These are phyloP conservation scores for Fopius arisanus DNA, from an alignment of 1,140 invertebrate genomes.

Conservation along the genomic window DNA sequence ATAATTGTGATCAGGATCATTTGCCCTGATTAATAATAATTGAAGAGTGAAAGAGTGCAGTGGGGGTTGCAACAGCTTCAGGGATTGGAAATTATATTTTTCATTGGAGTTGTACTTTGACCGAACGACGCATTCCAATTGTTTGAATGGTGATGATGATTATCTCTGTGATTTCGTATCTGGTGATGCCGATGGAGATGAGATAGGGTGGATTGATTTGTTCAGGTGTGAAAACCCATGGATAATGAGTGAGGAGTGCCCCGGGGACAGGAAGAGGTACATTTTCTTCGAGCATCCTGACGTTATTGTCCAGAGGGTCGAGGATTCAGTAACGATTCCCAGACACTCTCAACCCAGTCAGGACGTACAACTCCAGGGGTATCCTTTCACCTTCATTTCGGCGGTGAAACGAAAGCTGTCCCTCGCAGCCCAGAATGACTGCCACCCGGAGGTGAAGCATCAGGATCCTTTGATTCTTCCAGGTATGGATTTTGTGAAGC, in stretches of 20 bases:
- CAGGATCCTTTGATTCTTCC: conserved; percentile 26
- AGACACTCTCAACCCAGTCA: too few relatives aligned
- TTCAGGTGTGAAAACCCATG: too few relatives aligned
- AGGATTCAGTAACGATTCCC: conserved; percentile 45
- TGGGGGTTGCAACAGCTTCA: too few relatives aligned
- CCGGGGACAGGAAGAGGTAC: conserved; percentile 49
- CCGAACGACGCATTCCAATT: too few relatives aligned
- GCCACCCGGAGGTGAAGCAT: neutral
- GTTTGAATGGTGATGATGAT: too few relatives aligned
- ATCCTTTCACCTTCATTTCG: conserved; percentile 61
- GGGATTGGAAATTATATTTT: too few relatives aligned
- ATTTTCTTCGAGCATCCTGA: conserved; percentile 54
- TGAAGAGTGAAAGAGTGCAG: too few relatives aligned
- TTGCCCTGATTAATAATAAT: too few relatives aligned
- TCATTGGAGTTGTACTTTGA: too few relatives aligned
- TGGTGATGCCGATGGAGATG: neutral
- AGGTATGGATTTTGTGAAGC: conserved; percentile 58
- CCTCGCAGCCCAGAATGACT: conserved; percentile 41
- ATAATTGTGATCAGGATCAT: too few relatives aligned
- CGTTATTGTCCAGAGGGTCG: conserved; percentile 44
- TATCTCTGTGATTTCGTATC: neutral
- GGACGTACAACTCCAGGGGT: conserved; percentile 49
- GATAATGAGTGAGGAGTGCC: conserved; percentile 47
- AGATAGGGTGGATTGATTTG: neutral
- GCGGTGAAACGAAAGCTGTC: conserved; percentile 59